Base-by-base conservation (phyloP, 2,888 invertebrate species). In the Scaptomyza reducta region DNA sequence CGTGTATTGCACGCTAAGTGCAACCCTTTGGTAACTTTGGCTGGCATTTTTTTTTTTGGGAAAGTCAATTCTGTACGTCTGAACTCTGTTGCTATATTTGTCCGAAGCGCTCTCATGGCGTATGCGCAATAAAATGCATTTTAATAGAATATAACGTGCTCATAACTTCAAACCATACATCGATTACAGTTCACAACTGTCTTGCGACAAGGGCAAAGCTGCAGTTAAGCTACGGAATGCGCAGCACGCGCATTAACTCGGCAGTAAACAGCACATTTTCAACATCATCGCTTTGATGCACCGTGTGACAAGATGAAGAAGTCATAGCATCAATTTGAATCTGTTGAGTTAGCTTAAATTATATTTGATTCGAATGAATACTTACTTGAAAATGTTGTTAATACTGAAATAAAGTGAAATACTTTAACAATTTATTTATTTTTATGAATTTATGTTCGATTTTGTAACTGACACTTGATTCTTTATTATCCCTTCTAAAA, bases 81-180 rank as follows among this genome's bases (percentile, higher is more conserved):
- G 18, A 31, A 38, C 38, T 47, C 18, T 49, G 51, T 35, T 57
- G 60, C 14, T 16, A n/a, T 31, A 9, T 38, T 50, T 31, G 10
- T 22, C 9, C 13, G 35, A 35, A 6, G 38, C 38, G 38, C 38
- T 49, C n/a, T n/a, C 73, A 54, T 65, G 69, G 72, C 78, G 80
- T 72, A 74, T 78, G 54, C 70, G 71, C 73, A 80, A 80, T 88
- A 83, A 83, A 83, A 80, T 76, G 78, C 84, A 78, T 66, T 83
- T 74, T 84, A 79, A 88, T 85, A 77, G 84, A 85, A 86, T 86
- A 85, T 85, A 70, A 87, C 77, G 64, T 54, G 49, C 56, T 62
- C 84, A 80, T 83, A 88, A 77, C 68, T 83, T 50, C 63, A 70
- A 71, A 63, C 44, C 69, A 62, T 63, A 65, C 84, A 68, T 84